phyloP scores from a whole-genome alignment of 2,888 invertebrate species.

The Pristionchus entomophagus region DNA sequence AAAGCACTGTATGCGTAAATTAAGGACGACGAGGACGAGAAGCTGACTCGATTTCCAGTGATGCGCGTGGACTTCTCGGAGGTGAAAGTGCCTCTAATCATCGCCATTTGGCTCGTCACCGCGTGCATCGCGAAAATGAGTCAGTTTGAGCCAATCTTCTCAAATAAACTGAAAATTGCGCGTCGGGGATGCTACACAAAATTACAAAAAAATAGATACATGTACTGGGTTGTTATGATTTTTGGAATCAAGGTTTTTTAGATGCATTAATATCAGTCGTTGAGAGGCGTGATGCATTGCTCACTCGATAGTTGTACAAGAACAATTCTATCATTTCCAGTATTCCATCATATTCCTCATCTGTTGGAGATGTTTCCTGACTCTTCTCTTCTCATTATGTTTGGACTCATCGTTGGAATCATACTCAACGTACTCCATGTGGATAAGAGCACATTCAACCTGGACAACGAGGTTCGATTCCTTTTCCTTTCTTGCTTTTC shows the following conservation, averaged over 20 bases:
- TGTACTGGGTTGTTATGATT: too few species aligned
- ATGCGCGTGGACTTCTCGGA: slow-evolving; percentile 60
- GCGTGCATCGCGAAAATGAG: slow-evolving; percentile 93
- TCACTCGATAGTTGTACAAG: too few species aligned
- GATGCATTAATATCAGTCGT: too few species aligned
- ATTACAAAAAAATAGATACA: too few species aligned
- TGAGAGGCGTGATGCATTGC: too few species aligned
- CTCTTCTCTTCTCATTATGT: slow-evolving; percentile 93
- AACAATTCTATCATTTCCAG: slow-evolving; percentile 57
- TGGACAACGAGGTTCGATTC: neutral
- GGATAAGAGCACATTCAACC: slow-evolving; percentile 55
- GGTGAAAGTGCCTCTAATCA: slow-evolving; percentile 66
- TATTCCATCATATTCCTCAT: slow-evolving; percentile 64
- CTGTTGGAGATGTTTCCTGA: slow-evolving; percentile 85
- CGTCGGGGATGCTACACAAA: too few species aligned
- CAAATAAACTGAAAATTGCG: too few species aligned
- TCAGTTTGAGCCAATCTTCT: slow-evolving; percentile 53
- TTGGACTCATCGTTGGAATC: slow-evolving; percentile 93
- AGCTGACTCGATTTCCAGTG: slow-evolving; percentile 58
- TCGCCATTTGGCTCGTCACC: slow-evolving; percentile 81
- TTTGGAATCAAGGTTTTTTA: too few species aligned
- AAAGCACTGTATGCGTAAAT: too few species aligned
- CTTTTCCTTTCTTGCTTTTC: too few species aligned
- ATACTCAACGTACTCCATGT: slow-evolving; percentile 82
- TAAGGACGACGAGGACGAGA: slow-evolving; percentile 52